phyloP scores from a whole-genome alignment of 2,888 invertebrate genomes.

The Craniophora ligustri region DNA sequence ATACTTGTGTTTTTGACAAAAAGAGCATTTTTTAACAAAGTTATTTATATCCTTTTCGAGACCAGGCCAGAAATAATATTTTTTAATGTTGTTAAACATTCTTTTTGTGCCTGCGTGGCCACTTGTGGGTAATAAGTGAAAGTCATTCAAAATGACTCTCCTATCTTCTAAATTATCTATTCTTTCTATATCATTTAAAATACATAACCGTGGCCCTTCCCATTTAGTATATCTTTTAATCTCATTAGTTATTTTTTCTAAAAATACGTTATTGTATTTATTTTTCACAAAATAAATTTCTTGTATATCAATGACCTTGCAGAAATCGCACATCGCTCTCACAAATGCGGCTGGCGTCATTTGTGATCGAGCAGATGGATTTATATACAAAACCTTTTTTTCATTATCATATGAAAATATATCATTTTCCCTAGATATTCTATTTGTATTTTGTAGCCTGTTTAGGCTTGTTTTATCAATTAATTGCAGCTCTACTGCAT shows the following conservation, averaged over 20 bases:
- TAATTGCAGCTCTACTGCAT: not conserved
- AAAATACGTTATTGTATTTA: not conserved
- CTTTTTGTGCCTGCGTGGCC: constrained; percentile 8
- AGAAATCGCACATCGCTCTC: not conserved
- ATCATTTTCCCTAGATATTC: not conserved
- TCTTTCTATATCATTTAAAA: not conserved
- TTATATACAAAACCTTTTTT: not conserved
- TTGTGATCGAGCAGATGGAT: not conserved
- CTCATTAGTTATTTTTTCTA: not conserved
- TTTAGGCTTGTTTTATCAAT: not conserved
- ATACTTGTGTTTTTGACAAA: constrained; percentile 14
- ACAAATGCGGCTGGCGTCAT: constrained; percentile 4
- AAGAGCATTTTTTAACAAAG: too few relatives aligned
- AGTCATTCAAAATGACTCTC: constrained; percentile 14
- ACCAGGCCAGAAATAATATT: constrained; percentile 1
- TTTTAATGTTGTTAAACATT: constrained; percentile 8
- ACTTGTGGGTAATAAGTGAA: constrained; percentile 12
- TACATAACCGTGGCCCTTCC: not conserved
- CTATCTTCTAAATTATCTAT: not conserved
- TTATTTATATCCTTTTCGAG: constrained; percentile 6
- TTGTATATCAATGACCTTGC: not conserved
- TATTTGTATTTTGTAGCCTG: not conserved
- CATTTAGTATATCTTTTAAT: not conserved
- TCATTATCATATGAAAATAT: not conserved
- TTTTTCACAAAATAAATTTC: not conserved